Evolutionary conservation across 2,797 vertebrate genomes (phyloP).

Genomic region (Periparus ater): DNA sequence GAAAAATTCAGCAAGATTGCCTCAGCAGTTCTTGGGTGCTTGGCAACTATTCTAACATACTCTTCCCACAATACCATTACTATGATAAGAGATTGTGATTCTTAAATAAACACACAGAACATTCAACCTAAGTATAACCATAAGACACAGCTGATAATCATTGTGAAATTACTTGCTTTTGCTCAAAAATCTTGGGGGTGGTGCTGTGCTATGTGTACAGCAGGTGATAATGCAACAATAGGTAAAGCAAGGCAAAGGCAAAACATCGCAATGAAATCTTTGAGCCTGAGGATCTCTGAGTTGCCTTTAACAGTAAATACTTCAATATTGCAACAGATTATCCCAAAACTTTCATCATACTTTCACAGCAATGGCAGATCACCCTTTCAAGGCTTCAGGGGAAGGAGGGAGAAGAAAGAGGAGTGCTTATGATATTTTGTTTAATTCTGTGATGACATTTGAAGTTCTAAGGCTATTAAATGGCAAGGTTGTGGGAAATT

Average conservation of each 20-base stretch:
- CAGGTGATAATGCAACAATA: neutral
- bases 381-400: neutral
- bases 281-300: neutral
- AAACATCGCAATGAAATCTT: accelerated
- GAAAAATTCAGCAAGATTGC: conserved; percentile 8
- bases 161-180: neutral
- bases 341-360: neutral
- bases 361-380: neutral
- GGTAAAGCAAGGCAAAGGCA: neutral
- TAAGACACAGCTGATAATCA: neutral
- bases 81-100: neutral
- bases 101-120: neutral
- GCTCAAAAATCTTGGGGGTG: neutral
- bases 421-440: neutral
- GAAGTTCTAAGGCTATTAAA: neutral
- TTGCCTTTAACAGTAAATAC: neutral
- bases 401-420: neutral
- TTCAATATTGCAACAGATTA: neutral
- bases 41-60: neutral
- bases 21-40: conserved; percentile 3
- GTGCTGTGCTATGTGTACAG: neutral
- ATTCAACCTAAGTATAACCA: neutral
- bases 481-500: neutral
- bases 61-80: neutral
- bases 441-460: neutral